A percentile compares a stretch with the other conserved stretches of the same genome.
Conservation (phyloP, 2,888 invertebrate species). For the Epirrhoe alternata region DNA sequence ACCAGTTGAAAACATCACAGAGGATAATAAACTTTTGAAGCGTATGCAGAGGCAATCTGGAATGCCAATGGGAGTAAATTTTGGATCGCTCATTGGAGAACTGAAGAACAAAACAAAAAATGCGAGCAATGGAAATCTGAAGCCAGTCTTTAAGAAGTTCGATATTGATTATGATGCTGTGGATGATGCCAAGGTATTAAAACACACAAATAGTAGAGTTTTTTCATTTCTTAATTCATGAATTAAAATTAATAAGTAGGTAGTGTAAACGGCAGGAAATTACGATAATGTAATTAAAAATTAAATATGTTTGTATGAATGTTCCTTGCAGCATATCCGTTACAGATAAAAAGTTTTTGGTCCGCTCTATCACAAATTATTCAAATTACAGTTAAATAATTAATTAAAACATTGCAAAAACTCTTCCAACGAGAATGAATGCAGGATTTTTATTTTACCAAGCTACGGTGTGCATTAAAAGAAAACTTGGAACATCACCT, state of each 20-base stretch:
- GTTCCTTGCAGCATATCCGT: constrained; percentile 9
- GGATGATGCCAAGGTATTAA: constrained; percentile 64
- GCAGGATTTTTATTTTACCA: neutral
- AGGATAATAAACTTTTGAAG: constrained; percentile 62
- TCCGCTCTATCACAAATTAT: neutral
- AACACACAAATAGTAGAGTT: neutral
- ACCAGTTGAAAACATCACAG: constrained; percentile 28
- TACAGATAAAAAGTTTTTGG: neutral
- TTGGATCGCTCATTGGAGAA: constrained; percentile 79
- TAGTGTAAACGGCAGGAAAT: constrained; percentile 5
- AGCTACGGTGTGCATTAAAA: neutral
- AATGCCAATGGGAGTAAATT: constrained; percentile 69
- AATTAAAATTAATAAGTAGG: neutral
- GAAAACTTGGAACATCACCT: neutral
- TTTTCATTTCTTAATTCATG: neutral
- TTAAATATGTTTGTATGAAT: constrained; percentile 4
- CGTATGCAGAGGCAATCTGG: constrained; percentile 71
- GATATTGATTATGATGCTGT: constrained; percentile 64
- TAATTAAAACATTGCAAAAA: no score
- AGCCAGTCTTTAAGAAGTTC: constrained; percentile 79
- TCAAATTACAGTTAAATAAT: no score
- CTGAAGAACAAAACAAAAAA: constrained; percentile 75
- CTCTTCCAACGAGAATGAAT: neutral
- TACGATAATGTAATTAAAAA: neutral
- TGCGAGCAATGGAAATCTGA: constrained; percentile 65